These are phyloP conservation scores for Drosophila truncata DNA, from an alignment of 1,140 invertebrate genomes.

Conservation along the genomic window DNA sequence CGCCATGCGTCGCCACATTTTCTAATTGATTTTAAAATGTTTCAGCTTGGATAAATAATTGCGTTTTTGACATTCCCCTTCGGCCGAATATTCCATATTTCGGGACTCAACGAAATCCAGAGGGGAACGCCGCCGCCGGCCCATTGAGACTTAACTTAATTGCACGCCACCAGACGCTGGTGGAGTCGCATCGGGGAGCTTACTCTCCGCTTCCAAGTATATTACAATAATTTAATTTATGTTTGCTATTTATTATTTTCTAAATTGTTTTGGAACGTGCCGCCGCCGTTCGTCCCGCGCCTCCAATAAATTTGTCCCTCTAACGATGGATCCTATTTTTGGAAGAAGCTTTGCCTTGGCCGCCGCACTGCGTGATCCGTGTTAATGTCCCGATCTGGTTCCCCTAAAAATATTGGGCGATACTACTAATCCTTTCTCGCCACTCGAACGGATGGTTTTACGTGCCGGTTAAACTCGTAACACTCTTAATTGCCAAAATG, in stretches of 20 bases:
- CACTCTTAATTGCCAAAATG: conserved; percentile 27
- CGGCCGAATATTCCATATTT: conserved; percentile 29
- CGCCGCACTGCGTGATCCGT: conserved; percentile 58
- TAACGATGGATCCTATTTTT: conserved; percentile 66
- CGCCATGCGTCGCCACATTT: conserved; percentile 84
- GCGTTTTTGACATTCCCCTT: conserved; percentile 78
- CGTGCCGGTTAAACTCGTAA: conserved; percentile 30
- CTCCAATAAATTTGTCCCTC: conserved; percentile 65
- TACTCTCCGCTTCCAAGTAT: conserved; percentile 50
- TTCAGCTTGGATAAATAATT: conserved; percentile 85
- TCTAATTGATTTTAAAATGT: conserved; percentile 85
- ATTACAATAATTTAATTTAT: conserved; percentile 85
- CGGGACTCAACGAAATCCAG: conserved; percentile 8
- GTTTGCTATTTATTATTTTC: conserved; percentile 84
- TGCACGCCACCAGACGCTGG: conserved; percentile 47
- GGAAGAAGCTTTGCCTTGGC: conserved; percentile 36
- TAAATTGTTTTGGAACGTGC: conserved; percentile 84
- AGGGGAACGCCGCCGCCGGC: conserved; percentile 2
- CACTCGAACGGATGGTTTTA: conserved; percentile 5
- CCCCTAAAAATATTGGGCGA: conserved; percentile 28
- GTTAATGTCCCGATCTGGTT: conserved; percentile 50
- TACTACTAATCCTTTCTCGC: conserved; percentile 65
- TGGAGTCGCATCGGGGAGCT: conserved; percentile 54
- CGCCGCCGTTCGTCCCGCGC: conserved; percentile 37
- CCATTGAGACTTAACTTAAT: conserved; percentile 70